Percentiles rank a stretch among this genome's conserved stretches.
Evolutionary conservation across 2,797 vertebrate genomes (phyloP).

Genomic region (Falco peregrinus): DNA sequence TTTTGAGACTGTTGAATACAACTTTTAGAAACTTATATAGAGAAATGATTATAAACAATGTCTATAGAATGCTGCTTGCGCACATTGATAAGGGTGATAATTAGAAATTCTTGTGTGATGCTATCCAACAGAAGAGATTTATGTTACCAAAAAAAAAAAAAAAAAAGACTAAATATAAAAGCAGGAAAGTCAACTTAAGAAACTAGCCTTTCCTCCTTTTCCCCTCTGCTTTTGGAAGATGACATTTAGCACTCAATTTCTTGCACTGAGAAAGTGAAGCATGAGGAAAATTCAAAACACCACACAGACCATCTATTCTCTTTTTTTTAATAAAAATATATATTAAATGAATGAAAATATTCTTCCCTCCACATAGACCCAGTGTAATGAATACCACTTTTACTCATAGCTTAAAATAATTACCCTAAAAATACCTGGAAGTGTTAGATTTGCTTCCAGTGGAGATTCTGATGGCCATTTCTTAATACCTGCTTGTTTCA

Average conservation of each 20-base stretch:
- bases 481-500: conserved; percentile 35
- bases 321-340: neutral
- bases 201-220: neutral
- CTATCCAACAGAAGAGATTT: neutral
- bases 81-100: neutral
- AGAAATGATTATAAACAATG: neutral
- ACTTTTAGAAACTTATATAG: neutral
- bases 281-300: neutral
- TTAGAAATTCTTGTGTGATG: neutral
- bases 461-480: conserved; percentile 58
- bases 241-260: neutral
- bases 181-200: neutral
- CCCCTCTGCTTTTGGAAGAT: neutral
- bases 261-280: neutral
- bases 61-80: neutral
- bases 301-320: neutral
- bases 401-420: neutral
- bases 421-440: neutral
- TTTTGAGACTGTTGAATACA: neutral
- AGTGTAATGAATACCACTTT: neutral
- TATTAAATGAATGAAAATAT: neutral
- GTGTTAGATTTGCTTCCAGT: conserved; percentile 37
- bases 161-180: neutral
- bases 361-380: neutral
- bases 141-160: neutral